These are phyloP conservation scores for Struthio camelus DNA, from an alignment of 2,113 vertebrate species.

Conservation along the genomic window DNA sequence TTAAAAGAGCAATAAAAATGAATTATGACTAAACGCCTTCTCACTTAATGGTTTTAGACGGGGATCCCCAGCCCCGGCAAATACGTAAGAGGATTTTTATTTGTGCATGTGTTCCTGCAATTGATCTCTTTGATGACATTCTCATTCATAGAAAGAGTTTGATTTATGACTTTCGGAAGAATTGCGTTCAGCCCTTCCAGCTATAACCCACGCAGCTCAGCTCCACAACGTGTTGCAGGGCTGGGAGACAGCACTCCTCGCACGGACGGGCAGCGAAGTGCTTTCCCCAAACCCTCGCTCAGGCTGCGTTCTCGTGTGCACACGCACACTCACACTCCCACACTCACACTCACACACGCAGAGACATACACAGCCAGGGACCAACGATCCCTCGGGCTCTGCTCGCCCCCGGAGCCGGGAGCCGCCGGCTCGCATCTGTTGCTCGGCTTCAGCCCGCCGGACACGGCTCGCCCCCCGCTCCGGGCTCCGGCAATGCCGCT, in stretches of 20 bases:
- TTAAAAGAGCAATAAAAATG: constrained; percentile 98
- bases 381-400: background rate
- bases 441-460: background rate
- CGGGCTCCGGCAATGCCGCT: background rate
- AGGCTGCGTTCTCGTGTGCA: background rate
- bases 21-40: constrained; percentile 92
- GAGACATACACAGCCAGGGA: background rate
- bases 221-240: constrained; percentile 31
- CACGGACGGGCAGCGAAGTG: background rate
- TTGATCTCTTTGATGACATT: constrained; percentile 97
- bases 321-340: background rate
- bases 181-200: constrained; percentile 74
- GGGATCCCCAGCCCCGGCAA: constrained; percentile 84
- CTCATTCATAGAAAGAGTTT: constrained; percentile 95
- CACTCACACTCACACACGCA: background rate
- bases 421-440: background rate
- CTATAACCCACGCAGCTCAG: constrained; percentile 66
- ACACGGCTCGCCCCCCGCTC: background rate
- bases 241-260: background rate
- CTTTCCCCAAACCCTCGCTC: background rate
- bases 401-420: background rate
- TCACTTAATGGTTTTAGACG: constrained; percentile 86
- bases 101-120: constrained; percentile 93
- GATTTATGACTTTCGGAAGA: constrained; percentile 96
- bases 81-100: constrained; percentile 96